Percentiles rank a stretch among this genome's conserved stretches.
Evolutionary conservation across 2,113 vertebrate genomes (phyloP).

Genomic region (Podarcis raffonei): DNA sequence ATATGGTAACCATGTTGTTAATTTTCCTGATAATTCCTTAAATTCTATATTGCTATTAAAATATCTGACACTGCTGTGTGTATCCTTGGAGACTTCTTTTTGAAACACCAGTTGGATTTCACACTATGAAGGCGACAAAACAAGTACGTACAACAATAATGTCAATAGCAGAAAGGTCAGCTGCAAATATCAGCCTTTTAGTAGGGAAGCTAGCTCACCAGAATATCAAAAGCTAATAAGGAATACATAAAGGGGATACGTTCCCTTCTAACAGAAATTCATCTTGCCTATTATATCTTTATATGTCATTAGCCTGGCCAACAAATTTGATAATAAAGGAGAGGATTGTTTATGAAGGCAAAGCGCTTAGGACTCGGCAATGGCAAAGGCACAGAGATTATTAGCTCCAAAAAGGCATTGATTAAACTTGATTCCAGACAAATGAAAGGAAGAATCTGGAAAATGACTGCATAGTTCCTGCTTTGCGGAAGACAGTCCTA

Average conservation of each 20-base stretch:
- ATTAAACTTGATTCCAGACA: background rate
- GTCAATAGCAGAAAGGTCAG: background rate
- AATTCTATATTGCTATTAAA: background rate
- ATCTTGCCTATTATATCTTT: background rate
- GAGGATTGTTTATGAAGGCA: background rate
- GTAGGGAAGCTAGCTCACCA: background rate
- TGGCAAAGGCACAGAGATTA: background rate
- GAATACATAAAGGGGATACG: background rate
- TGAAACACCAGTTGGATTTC: background rate
- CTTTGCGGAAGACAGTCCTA: background rate
- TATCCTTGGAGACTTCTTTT: background rate
- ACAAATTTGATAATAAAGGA: background rate
- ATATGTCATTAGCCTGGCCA: background rate
- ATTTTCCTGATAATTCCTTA: too few relatives aligned
- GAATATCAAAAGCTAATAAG: slow-evolving; percentile 13
- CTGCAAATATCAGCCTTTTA: background rate
- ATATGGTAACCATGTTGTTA: too few relatives aligned
- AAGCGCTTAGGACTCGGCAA: background rate
- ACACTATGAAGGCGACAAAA: background rate
- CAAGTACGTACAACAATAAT: background rate
- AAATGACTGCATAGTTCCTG: background rate
- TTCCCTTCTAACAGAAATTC: background rate
- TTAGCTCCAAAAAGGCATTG: background rate
- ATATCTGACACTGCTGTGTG: background rate
- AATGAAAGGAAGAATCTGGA: background rate